Conservation (phyloP, 2,113 vertebrate genomes). For the Paratilapia polleni region DNA sequence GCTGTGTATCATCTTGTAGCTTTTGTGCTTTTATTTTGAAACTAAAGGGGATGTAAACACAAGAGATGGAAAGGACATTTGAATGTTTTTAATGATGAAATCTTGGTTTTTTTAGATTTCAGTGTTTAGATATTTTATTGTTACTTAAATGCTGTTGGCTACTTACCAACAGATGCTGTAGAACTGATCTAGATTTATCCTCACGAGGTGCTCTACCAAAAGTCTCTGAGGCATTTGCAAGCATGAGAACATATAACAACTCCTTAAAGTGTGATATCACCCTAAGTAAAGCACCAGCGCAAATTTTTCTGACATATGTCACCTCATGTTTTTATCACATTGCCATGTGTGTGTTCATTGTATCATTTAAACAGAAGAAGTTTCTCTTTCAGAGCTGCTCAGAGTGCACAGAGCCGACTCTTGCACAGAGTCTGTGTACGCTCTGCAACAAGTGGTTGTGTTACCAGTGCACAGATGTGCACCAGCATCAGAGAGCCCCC, state of each 20-base stretch:
- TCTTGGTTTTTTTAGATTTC: not conserved
- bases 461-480: conserved; percentile 84
- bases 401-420: conserved; percentile 78
- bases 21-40: conserved; percentile 17
- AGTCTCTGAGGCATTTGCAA: not conserved
- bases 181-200: conserved; percentile 2
- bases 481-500: conserved; percentile 74
- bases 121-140: not conserved
- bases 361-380: not conserved
- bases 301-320: conserved; percentile 32
- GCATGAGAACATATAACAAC: not conserved
- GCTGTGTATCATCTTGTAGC: not conserved
- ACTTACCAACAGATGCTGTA: not conserved
- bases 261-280: conserved; percentile 39
- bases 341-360: not conserved
- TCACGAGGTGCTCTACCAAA: not conserved
- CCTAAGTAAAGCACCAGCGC: not conserved
- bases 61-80: not conserved
- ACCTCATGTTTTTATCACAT: conserved; percentile 33
- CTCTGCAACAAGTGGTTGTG: conserved; percentile 86
- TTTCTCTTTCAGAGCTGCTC: conserved; percentile 76
- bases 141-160: not conserved
- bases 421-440: conserved; percentile 82
- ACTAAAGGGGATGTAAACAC: not conserved
- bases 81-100: not conserved